Evolutionary conservation across 2,113 vertebrate genomes (phyloP), one percentile per base, ranked within the genome.

Genomic region (Spea bombifrons): DNA sequence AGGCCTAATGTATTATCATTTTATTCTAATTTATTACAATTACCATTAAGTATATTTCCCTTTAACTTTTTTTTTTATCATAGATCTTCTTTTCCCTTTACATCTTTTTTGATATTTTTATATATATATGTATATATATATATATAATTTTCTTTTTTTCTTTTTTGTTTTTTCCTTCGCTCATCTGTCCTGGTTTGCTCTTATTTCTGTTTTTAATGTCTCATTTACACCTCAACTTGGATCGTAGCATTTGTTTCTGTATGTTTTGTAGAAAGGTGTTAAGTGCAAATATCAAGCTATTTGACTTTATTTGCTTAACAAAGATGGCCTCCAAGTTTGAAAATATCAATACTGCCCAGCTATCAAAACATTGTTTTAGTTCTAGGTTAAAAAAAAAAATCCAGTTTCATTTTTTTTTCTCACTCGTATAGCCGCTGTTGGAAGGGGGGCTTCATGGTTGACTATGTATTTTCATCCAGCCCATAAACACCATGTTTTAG

Each of bases 211-310:
- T 71, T 71, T 53, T 53, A 75, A 53, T 52, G 8, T 66, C 48
- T 52, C 12, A 5, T 49, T 57, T 44, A 17, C 48, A 48, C 12
- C 6, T 13, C 8, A 63, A 53, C 12, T 66, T 75, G 64, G 66
- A 57, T 69, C 75, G 12, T 76, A 76, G 70, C 64, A 45, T 6
- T 63, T 8, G 44, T 49, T 71, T 71, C 75, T 71, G 68, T 71
- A 50, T 64, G 57, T 46, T 78, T 77, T 78, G 68, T 64, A 50
- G 76, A 48, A 64, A 78, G 67, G 76, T 64, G 76, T 70, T 70
- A 71, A 78, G 68, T 78, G 47, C 68, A 78, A 78, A 78, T 64
- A 78, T 78, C 57, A 71, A 78, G 30, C 67, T 71, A 71, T 59
- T 77, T 48, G 66, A 63, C 50, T 78, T 71, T 78, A 63, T 78